phyloP scores from a whole-genome alignment of 2,888 invertebrate genomes.

The Chrysotoxum bicinctum region DNA sequence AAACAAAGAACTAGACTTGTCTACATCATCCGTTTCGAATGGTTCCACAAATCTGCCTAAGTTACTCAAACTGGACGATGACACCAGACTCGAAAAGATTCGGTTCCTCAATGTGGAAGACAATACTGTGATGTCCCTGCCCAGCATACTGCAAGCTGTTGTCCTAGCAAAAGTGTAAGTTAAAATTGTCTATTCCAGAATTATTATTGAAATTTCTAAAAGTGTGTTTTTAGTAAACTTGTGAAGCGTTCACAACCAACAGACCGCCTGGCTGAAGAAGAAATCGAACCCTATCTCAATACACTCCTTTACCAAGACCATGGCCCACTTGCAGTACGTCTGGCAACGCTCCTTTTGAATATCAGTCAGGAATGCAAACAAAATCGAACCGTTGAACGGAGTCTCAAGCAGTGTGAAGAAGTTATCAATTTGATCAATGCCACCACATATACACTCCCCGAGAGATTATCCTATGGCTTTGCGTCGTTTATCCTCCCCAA shows the following conservation, averaged over 20 bases:
- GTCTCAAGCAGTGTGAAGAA: conserved; percentile 93
- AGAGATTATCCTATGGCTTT: conserved; percentile 86
- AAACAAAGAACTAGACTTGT: conserved; percentile 78
- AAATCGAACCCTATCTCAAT: conserved; percentile 89
- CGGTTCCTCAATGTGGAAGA: conserved; percentile 86
- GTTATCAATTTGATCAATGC: conserved; percentile 83
- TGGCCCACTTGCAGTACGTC: conserved; percentile 89
- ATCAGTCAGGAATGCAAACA: conserved; percentile 90
- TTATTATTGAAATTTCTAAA: background rate
- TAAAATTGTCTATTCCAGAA: conserved; percentile 27
- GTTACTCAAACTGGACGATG: conserved; percentile 91
- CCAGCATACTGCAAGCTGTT: conserved; percentile 89
- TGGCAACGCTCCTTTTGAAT: conserved; percentile 88
- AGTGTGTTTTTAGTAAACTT: conserved; percentile 84
- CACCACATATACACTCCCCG: conserved; percentile 68
- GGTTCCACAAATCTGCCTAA: conserved; percentile 83
- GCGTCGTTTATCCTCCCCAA: conserved; percentile 87
- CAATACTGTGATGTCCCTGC: conserved; percentile 82
- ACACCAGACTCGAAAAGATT: conserved; percentile 91
- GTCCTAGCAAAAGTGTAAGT: conserved; percentile 89
- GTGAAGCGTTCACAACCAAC: conserved; percentile 88
- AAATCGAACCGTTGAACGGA: conserved; percentile 92
- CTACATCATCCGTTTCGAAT: conserved; percentile 80
- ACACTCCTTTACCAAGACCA: conserved; percentile 85
- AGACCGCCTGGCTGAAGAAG: conserved; percentile 91